A percentile compares a stretch with the other conserved stretches of the same genome.
Conservation (phyloP, 2,797 vertebrate species). For the Corythornis leucogaster region DNA sequence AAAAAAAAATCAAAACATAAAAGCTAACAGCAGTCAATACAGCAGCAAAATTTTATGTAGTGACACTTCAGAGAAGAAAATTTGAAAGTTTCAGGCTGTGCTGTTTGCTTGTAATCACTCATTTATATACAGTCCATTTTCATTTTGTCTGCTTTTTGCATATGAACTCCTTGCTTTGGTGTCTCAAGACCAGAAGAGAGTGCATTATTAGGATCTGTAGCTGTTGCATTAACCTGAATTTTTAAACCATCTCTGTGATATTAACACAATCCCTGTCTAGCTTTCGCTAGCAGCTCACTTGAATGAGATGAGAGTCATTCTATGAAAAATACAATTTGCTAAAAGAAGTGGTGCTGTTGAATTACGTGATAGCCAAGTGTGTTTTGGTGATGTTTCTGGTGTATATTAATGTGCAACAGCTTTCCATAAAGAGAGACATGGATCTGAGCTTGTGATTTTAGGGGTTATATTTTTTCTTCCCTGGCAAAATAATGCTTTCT, state of each 20-base stretch:
- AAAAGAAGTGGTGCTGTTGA: neutral
- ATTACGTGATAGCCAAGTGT: neutral
- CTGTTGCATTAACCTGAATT: constrained; percentile 18
- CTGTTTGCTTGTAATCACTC: neutral
- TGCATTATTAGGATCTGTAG: constrained; percentile 30
- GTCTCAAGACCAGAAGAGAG: neutral
- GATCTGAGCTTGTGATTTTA: neutral
- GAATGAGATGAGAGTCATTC: neutral
- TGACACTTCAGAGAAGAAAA: neutral
- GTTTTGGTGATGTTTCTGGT: neutral
- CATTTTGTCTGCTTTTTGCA: neutral
- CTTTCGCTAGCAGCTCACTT: neutral
- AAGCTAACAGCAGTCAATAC: neutral
- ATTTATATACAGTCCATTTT: neutral
- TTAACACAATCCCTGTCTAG: neutral
- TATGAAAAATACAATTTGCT: neutral
- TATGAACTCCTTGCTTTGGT: neutral
- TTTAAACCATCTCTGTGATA: neutral
- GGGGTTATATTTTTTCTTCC: neutral
- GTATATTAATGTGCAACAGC: neutral
- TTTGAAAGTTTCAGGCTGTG: neutral
- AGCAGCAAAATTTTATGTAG: neutral
- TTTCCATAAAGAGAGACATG: neutral
- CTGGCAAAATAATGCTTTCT: neutral
- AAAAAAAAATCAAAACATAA: neutral